phyloP scores from a whole-genome alignment of 2,113 vertebrate species.

The Talpa occidentalis region DNA sequence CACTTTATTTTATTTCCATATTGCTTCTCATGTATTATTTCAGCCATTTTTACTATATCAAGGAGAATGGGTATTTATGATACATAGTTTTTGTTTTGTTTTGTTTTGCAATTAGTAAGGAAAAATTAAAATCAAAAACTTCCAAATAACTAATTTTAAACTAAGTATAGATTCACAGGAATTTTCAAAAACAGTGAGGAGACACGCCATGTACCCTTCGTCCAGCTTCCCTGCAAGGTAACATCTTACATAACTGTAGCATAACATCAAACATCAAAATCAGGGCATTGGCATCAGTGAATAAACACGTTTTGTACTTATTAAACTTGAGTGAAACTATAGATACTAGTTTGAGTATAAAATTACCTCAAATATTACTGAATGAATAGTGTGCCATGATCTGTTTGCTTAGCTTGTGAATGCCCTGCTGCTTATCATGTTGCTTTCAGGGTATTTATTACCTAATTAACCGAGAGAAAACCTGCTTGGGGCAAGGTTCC shows the following conservation, averaged over 20 bases:
- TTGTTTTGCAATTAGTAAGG: neutral
- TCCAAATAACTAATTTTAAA: constrained; percentile 16
- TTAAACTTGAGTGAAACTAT: neutral
- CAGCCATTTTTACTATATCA: neutral
- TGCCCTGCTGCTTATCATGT: neutral
- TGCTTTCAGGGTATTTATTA: neutral
- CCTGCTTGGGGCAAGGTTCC: neutral
- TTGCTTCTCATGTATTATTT: constrained; percentile 20
- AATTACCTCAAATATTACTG: neutral
- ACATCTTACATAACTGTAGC: neutral
- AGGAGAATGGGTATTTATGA: neutral
- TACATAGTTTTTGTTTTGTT: neutral
- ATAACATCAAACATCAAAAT: neutral
- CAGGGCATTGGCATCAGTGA: neutral
- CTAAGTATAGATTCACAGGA: neutral
- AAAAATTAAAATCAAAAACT: neutral
- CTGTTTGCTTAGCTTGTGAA: neutral
- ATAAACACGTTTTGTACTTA: neutral
- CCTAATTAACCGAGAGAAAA: neutral
- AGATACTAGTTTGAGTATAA: neutral
- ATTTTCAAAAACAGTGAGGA: neutral
- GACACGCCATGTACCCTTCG: neutral
- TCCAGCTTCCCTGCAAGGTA: neutral
- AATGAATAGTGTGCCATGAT: neutral
- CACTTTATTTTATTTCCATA: neutral